Base-by-base conservation (phyloP, 2,797 vertebrate genomes). In the Falco concolor region DNA sequence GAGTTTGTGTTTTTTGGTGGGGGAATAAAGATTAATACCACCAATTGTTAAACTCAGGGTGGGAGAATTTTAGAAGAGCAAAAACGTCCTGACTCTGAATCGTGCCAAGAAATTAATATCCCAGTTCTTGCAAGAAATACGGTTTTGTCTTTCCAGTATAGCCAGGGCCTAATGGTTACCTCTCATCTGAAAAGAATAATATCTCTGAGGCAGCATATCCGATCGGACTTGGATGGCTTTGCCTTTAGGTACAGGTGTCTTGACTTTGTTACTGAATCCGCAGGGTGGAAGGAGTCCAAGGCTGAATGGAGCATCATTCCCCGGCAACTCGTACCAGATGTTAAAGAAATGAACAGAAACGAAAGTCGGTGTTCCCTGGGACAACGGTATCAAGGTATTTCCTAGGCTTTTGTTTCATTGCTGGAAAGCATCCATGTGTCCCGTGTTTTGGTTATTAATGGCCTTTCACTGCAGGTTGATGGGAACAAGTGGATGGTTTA, bases 241-340 rank as follows among this genome's bases (percentile, higher is more conserved):
- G 40, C 49, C 52, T 57, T 82, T 63, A 67, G 91, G 65, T 96
- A 91, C 94, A 96, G 96, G 96, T 95, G 96, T 88, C 85, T 81
- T 88, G 76, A 73, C 59, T 90, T 59, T 56, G 65, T 6, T 95
- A 67, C 74, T 86, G 52, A 20, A 91, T 34, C 80, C 14, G 1
- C 87, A 86, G 77, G 53, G 17, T 93, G 80, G 94, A 79, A 73
- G 47, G 47, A 86, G 52, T 53, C 89, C 93, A 93, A 89, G 83
- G 82, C 82, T 69, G 87, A 44, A 10, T 0, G 4, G 64, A 84
- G 52, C 89, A 86, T 91, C 91, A 23, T 52, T 88, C 59, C 80
- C 59, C 84, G 75, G 65, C 89, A 80, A 7, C 70, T 32, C 6
- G 0, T 53, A 77, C 9, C 92, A 96, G 93, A 94, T 96, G 91